Conservation (phyloP, 2,113 vertebrate species). For the Tinamus guttatus region DNA sequence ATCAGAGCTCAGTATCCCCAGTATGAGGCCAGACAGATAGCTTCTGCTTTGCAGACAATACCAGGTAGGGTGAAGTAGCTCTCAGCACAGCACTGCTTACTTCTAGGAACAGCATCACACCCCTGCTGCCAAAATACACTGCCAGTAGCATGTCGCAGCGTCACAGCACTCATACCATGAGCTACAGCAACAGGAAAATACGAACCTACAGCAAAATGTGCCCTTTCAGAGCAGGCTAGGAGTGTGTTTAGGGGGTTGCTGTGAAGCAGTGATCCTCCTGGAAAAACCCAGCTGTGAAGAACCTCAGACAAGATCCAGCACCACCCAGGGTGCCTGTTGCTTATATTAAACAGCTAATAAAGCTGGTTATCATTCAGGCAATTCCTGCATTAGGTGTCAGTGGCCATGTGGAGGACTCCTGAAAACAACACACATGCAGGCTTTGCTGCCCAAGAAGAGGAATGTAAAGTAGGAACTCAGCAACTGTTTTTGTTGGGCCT, state of each 20-base stretch:
- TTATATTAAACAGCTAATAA: conserved; percentile 21
- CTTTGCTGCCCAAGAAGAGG: neutral
- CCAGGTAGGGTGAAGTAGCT: neutral
- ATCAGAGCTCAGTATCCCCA: neutral
- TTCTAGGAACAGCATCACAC: neutral
- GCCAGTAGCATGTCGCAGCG: neutral
- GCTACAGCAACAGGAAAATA: neutral
- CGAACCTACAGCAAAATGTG: fast-evolving
- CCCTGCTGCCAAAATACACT: neutral
- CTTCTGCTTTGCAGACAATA: conserved; percentile 3
- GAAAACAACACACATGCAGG: neutral
- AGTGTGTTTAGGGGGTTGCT: fast-evolving
- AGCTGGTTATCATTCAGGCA: conserved; percentile 28
- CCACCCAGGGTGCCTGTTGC: neutral
- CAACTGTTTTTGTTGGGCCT: neutral
- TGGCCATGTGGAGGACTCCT: conserved; percentile 13
- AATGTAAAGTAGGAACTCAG: neutral
- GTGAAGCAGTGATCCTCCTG: neutral
- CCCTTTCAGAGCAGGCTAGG: neutral
- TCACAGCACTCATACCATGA: fast-evolving
- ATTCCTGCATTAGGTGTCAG: conserved; percentile 25
- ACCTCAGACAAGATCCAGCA: neutral
- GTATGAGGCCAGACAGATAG: conserved; percentile 25
- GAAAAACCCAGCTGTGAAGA: neutral
- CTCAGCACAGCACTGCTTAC: neutral